Conservation (phyloP, 2,113 vertebrate genomes). For the Protobothrops mucrosquamatus region DNA sequence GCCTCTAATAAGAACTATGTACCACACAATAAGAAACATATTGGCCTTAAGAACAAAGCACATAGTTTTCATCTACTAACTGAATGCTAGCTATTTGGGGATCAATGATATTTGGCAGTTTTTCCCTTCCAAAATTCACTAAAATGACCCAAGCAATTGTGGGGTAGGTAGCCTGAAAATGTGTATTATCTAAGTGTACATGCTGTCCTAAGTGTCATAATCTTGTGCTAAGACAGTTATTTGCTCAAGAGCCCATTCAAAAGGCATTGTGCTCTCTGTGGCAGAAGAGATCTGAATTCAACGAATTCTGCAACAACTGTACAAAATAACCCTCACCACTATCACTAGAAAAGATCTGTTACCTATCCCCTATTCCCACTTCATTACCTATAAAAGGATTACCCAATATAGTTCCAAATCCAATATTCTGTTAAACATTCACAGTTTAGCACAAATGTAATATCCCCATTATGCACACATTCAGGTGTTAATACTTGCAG, state of each 20-base stretch:
- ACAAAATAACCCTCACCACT: not conserved
- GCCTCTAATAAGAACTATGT: not conserved
- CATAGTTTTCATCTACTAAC: slow-evolving; percentile 14
- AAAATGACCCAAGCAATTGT: slow-evolving; percentile 26
- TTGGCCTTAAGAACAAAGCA: not conserved
- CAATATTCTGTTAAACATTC: not conserved
- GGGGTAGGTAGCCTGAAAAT: slow-evolving; percentile 37
- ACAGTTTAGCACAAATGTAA: not conserved
- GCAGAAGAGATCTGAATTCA: slow-evolving; percentile 3
- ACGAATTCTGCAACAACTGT: not conserved
- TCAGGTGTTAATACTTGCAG: not conserved
- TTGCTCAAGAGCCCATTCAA: slow-evolving; percentile 28
- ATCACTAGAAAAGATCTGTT: not conserved
- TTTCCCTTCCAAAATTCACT: slow-evolving; percentile 18
- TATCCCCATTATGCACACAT: not conserved
- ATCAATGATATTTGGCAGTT: slow-evolving; percentile 26
- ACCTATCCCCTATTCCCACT: not conserved
- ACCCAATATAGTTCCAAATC: not conserved
- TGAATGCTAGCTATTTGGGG: slow-evolving; percentile 11
- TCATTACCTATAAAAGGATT: not conserved
- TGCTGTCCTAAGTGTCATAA: slow-evolving; percentile 38
- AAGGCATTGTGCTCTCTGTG: slow-evolving; percentile 23
- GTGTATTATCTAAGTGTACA: slow-evolving; percentile 29
- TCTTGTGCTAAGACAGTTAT: slow-evolving; percentile 29
- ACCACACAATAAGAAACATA: not conserved